Evolutionary conservation across 1,140 invertebrate genomes (phyloP).

Genomic region (Homarus americanus): DNA sequence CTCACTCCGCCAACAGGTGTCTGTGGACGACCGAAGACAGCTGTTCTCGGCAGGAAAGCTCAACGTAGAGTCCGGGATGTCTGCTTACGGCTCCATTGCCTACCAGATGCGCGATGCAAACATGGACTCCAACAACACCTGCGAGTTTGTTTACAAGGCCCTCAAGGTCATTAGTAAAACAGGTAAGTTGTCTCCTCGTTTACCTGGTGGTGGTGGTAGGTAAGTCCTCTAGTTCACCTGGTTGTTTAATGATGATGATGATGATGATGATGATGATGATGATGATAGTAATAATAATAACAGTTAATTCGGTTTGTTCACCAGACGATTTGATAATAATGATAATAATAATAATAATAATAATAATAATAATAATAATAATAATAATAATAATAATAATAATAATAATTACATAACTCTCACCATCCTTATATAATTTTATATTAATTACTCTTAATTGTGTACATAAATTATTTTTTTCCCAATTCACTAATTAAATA

Average conservation of each 20-base stretch:
- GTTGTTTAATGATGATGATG: background rate
- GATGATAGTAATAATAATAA: background rate
- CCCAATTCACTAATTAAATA: too few relatives aligned
- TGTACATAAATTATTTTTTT: too few relatives aligned
- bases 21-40: slow-evolving; percentile 66
- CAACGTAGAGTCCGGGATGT: slow-evolving; percentile 78
- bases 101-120: slow-evolving; percentile 90
- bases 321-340: too few relatives aligned
- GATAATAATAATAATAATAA: background rate
- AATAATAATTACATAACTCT: background rate
- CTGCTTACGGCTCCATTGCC: slow-evolving; percentile 87
- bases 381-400: slow-evolving; percentile 8
- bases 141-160: slow-evolving; percentile 87
- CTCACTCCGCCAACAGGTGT: slow-evolving; percentile 26
- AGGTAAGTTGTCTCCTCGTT: slow-evolving; percentile 80
- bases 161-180: slow-evolving; percentile 87
- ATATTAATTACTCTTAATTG: too few relatives aligned
- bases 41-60: slow-evolving; percentile 63
- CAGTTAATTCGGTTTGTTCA: background rate
- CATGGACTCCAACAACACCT: slow-evolving; percentile 86
- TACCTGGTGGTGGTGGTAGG: background rate
- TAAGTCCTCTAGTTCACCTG: too few relatives aligned
- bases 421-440: background rate
- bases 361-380: background rate
- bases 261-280: background rate